Evolutionary conservation across 2,113 vertebrate genomes (phyloP).

Genomic region (Eclectus roratus): DNA sequence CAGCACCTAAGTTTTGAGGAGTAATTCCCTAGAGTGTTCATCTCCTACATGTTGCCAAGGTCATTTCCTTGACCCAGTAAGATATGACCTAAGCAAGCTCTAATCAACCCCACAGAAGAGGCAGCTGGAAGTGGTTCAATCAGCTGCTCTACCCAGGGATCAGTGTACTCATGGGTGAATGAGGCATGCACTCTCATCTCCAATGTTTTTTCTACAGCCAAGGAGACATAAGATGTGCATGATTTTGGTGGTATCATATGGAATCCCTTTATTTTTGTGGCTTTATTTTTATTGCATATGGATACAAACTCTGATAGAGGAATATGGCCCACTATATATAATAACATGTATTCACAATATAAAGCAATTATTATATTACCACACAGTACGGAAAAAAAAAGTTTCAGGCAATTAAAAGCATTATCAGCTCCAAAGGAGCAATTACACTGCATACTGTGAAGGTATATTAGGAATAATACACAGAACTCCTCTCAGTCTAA

Average conservation of each 20-base stretch:
- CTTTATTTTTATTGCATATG: neutral
- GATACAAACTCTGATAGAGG: neutral
- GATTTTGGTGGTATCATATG: neutral
- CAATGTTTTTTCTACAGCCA: neutral
- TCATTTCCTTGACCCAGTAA: neutral
- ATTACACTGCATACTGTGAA: constrained; percentile 60
- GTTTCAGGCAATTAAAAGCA: constrained; percentile 24
- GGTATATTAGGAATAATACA: constrained; percentile 52
- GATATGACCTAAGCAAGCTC: neutral
- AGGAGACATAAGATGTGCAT: accelerated
- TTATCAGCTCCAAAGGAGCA: constrained; percentile 66
- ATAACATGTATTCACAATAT: neutral
- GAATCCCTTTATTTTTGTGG: neutral
- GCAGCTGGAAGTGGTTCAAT: neutral
- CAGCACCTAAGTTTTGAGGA: neutral
- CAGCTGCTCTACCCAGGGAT: accelerated
- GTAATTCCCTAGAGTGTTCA: neutral
- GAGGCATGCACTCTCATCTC: accelerated
- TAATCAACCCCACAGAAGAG: neutral
- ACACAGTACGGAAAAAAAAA: neutral
- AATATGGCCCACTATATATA: neutral
- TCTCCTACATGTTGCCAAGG: accelerated
- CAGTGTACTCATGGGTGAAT: neutral
- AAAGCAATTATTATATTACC: constrained; percentile 18
- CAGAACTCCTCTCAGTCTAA: constrained; percentile 5